phyloP scores from a whole-genome alignment of 2,888 invertebrate species.

The Dicycla oo region DNA sequence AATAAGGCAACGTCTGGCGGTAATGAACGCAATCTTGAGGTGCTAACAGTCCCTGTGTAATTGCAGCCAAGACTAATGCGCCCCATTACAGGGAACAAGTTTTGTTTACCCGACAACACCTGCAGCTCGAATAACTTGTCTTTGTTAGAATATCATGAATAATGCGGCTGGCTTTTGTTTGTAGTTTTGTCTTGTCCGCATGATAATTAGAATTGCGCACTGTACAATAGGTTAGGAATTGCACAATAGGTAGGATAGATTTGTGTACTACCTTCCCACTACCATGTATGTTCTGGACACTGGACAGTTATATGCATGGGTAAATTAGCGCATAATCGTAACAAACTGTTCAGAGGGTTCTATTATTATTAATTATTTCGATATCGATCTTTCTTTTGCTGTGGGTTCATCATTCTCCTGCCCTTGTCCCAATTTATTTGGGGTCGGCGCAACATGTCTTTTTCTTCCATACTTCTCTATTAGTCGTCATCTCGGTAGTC shows the following conservation, averaged over 20 bases:
- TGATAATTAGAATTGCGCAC: slow-evolving; percentile 16
- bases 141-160: slow-evolving; percentile 52
- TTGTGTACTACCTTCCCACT: too few species aligned
- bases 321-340: too few species aligned
- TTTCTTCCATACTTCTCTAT: too few species aligned
- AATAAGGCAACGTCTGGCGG: slow-evolving; percentile 36
- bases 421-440: too few species aligned
- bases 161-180: slow-evolving; percentile 39
- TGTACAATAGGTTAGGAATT: too few species aligned
- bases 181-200: slow-evolving; percentile 10
- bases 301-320: too few species aligned
- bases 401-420: too few species aligned
- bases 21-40: slow-evolving; percentile 67
- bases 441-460: too few species aligned
- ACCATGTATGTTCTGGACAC: too few species aligned
- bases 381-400: not conserved
- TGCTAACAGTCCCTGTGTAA: slow-evolving; percentile 60
- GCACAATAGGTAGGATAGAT: too few species aligned
- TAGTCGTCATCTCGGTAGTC: too few species aligned
- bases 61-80: slow-evolving; percentile 69
- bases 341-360: not conserved
- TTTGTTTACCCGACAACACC: slow-evolving; percentile 59
- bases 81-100: slow-evolving; percentile 62
- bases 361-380: not conserved
- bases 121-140: slow-evolving; percentile 55